Evolutionary conservation across 2,888 invertebrate species (phyloP).

Genomic region (Aplocera efformata): DNA sequence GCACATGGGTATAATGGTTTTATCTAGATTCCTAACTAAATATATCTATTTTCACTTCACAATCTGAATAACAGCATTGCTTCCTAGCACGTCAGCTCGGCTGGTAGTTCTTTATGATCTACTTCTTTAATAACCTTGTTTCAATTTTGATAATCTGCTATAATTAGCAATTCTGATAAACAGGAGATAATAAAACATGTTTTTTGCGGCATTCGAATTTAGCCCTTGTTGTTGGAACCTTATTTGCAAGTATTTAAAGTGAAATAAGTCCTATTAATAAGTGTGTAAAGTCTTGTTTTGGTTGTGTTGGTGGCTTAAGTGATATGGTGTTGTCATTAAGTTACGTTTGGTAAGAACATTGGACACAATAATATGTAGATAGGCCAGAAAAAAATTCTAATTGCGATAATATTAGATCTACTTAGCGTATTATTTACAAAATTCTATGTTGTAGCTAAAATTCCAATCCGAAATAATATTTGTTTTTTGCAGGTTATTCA

Average conservation of each 20-base stretch:
- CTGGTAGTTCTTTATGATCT: too few species aligned
- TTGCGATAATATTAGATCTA: too few species aligned
- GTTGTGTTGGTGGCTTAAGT: conserved; percentile 28
- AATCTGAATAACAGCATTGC: too few species aligned
- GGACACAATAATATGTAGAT: too few species aligned
- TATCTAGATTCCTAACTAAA: too few species aligned
- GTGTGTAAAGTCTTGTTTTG: conserved; percentile 34
- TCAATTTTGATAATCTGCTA: conserved; percentile 1
- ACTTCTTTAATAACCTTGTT: not conserved
- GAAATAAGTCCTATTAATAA: conserved; percentile 18
- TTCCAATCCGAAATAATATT: too few species aligned
- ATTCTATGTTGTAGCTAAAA: too few species aligned
- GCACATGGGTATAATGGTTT: conserved; percentile 6
- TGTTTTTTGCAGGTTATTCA: too few species aligned
- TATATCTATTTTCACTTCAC: too few species aligned
- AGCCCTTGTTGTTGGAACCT: not conserved
- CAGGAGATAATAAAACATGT: conserved; percentile 31
- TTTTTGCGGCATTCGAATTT: conserved; percentile 48
- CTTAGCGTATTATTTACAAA: too few species aligned
- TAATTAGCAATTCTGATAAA: conserved; percentile 6
- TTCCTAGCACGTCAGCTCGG: too few species aligned
- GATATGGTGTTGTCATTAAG: conserved; percentile 60
- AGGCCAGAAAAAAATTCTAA: too few species aligned
- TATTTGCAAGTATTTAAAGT: not conserved
- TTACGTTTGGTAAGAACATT: conserved; percentile 42